Evolutionary conservation across 2,888 invertebrate species (phyloP), one percentile per base, ranked within the genome.

Genomic region (Tridacna crocea): DNA sequence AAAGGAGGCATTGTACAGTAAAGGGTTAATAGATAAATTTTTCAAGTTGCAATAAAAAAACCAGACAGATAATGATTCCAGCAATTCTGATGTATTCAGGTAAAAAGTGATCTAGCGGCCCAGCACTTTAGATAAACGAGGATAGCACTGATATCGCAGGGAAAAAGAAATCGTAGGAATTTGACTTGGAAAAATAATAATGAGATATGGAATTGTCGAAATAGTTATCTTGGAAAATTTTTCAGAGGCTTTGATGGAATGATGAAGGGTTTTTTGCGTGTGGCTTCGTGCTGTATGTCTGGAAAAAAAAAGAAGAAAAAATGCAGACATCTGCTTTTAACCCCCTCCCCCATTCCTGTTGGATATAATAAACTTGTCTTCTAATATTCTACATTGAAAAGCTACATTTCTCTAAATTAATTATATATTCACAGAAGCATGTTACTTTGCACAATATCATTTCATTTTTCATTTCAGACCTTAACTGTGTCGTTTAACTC

Each of bases 81-180:
- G 47, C 68, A 68, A 61, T 17, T 61, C 61, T 19, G 61, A 61
- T 10, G n/a, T 61, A 22, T 24, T 73, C 58, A 58, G 58, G 73
- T 73, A 48, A 73, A 58, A 47, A 36, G 26, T 66, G 75, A 75
- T 60, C 58, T 61, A 24, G 55, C 79, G 77, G 83, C 70, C 79
- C 78, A 79, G 70, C 83, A 83, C 83, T 77, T 79, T 27, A 76
- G 83, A 83, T 83, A 83, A 79, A 76, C 72, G 19, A 26, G 68
- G 68, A 68, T 68, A 68, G 46, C 46, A 46, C 22, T 47, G 68
- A 68, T 68, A 68, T 68, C 26, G 26, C 24, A 27, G 65, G 27
- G 27, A 47, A 68, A 68, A 46, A 46, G 68, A 68, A 68, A 68
- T 36, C 68, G 47, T 47, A 68, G 68, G 68, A 68, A 68, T 68